Conservation (phyloP, 35 echinoderm and acorn worm genomes). For the Chiridota heheva region DNA sequence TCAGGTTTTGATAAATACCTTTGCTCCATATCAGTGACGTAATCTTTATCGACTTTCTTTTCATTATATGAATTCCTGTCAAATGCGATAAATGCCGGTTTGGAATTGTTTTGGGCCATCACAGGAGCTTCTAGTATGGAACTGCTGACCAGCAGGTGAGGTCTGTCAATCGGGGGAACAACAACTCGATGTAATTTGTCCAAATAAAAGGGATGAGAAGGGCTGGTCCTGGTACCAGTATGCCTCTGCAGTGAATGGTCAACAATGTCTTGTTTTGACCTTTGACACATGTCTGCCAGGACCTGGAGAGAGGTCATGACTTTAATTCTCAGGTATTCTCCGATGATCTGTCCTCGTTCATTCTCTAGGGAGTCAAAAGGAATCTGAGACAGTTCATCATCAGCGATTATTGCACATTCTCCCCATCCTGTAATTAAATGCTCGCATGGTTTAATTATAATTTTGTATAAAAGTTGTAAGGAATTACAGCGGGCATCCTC, state of each 20-base stretch:
- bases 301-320: too few species aligned
- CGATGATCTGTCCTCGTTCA: constrained; percentile 26
- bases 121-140: constrained; percentile 38
- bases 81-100: constrained; percentile 74
- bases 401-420: constrained; percentile 52
- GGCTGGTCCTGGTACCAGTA: neutral
- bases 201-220: constrained; percentile 67
- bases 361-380: constrained; percentile 67
- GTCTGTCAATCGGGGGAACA: constrained; percentile 55
- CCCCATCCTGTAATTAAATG: constrained; percentile 5
- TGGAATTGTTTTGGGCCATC: constrained; percentile 56
- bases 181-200: constrained; percentile 79
- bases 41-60: constrained; percentile 18
- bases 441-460: constrained; percentile 36
- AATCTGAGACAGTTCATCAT: constrained; percentile 45
- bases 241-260: too few species aligned
- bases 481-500: too few species aligned
- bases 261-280: too few species aligned
- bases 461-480: constrained; percentile 39
- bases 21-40: constrained; percentile 52
- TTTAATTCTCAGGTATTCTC: constrained; percentile 9
- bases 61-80: constrained; percentile 54
- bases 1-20: constrained; percentile 12
- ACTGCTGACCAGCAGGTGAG: constrained; percentile 57
- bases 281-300: too few species aligned